Conservation (phyloP, 2,113 vertebrate genomes). For the Neopipo cinnamomea region DNA sequence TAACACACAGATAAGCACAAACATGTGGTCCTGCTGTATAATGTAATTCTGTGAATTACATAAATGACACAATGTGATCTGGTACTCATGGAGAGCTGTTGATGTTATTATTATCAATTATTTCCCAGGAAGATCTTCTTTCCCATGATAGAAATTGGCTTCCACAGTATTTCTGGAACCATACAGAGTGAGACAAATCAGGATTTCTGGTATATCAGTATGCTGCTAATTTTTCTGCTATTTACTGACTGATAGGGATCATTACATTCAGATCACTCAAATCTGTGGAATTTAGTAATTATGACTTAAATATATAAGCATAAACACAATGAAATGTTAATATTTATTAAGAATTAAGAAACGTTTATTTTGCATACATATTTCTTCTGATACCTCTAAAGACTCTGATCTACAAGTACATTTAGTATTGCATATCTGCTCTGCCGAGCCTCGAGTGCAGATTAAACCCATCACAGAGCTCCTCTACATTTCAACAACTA, state of each 20-base stretch:
- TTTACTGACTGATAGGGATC: not conserved
- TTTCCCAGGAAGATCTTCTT: slow-evolving; percentile 36
- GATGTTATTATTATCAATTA: slow-evolving; percentile 14
- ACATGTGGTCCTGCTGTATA: not conserved
- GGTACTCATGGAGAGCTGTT: not conserved
- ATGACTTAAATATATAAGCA: not conserved
- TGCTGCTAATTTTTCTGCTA: not conserved
- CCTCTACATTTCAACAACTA: not conserved
- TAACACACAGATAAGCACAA: accelerated
- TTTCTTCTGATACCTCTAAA: not conserved
- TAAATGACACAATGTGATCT: not conserved
- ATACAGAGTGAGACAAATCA: slow-evolving; percentile 1
- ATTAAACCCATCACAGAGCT: not conserved
- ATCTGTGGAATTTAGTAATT: slow-evolving; percentile 8
- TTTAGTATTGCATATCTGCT: not conserved
- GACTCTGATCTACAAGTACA: not conserved
- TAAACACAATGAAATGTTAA: not conserved
- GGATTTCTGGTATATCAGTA: not conserved
- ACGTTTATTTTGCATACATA: not conserved
- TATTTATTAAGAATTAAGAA: not conserved
- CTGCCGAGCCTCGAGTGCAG: not conserved
- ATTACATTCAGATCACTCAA: slow-evolving; percentile 14
- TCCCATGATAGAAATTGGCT: slow-evolving; percentile 23
- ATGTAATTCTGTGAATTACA: slow-evolving; percentile 2
- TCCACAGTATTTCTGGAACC: not conserved